Base-by-base conservation (phyloP, 2,797 vertebrate genomes). In the Chelon auratus region DNA sequence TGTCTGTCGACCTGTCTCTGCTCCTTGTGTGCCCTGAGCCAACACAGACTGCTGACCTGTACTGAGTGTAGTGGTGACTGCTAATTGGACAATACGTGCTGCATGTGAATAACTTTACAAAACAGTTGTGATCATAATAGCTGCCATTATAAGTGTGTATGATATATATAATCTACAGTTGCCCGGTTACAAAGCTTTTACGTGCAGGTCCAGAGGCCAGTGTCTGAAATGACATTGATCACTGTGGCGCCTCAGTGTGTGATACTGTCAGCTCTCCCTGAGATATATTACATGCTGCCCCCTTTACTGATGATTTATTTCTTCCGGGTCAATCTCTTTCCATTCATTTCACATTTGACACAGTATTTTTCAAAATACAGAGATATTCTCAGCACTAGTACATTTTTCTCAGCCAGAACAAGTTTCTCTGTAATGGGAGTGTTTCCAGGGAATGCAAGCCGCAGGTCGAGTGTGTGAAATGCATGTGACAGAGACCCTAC, bases 221-320 rank as follows among this genome's bases (percentile, higher is more conserved):
- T 26, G 55, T 75, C 69, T 70, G 54, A 67, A 80, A 77, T 50
- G 62, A 45, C 68, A 74, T 75, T 76, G 77, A 85, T 85, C 56
- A 64, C 11, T 30, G 71, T 58, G 77, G 75, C 17, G 53, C 79
- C 81, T 66, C 63, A 14, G 20, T 5, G 10, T 12, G 43, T 33
- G 39, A 75, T 24, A 17, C 66, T 76, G 67, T 68, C 82, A 78
- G 30, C 42, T 63, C 60, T 68, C 7, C 9, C 61, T 18, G 70
- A 78, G 50, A 65, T 76, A 33, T 63, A 64, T 40, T 68, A 71
- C 74, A 53, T 4, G 3, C 18, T 1, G 39, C 68, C 80, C 51
- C 51, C 18, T 50, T 53, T 64, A 22, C 65, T 73, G 55, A 52
- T 73, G 59, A 84, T 81, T 68, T 77, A 62, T 80, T 65, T 67